Evolutionary conservation across 2,113 vertebrate genomes (phyloP), one percentile per base, ranked within the genome.

Genomic region (Nothoprocta perdicaria): DNA sequence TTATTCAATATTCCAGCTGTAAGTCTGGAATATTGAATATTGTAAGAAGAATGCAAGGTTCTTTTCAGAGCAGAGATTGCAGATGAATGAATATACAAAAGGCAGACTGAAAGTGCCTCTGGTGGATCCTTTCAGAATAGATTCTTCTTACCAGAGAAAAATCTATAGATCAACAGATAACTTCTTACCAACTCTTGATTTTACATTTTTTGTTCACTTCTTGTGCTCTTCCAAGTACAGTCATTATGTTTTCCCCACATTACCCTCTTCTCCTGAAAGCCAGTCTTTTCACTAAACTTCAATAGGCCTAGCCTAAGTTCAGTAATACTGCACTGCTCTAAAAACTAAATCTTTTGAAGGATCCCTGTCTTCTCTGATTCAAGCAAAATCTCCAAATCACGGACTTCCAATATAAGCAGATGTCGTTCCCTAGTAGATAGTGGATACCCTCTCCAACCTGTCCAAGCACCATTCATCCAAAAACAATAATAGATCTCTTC

Each of bases 1-100:
- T 95, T 74, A 89, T 77, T 91, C 89, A 96, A 48, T 90, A 94
- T 87, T 92, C 78, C 95, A 90, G 93, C 90, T 95, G 92, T 71
- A 94, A 93, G 68, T 89, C 86, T 43, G 41, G 35, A 38, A 38
- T 38, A 38, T 38, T 38, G 35, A 38, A 38, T 38, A 38, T 38
- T 38, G 35, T 38, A 38, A 86, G 95, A 96, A 95, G 90, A 93
- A 90, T 81, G 73, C 80, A 80, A 94, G 38, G 78, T 53, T 75
- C 89, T 94, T 92, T 94, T 95, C 80, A 88, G 62, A 79, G 35
- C 45, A 68, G 68, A 89, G 46, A 96, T 93, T 89, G 92, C 72
- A 95, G 89, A 94, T 84, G 73, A 60, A 92, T 75, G 68, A 95
- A 90, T 67, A 75, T 88, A 84, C 94, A 65, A 93, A 91, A 85